Percentiles rank a stretch among this genome's conserved stretches.
phyloP scores from a whole-genome alignment of 2,888 invertebrate genomes.

The Erebia epiphron region DNA sequence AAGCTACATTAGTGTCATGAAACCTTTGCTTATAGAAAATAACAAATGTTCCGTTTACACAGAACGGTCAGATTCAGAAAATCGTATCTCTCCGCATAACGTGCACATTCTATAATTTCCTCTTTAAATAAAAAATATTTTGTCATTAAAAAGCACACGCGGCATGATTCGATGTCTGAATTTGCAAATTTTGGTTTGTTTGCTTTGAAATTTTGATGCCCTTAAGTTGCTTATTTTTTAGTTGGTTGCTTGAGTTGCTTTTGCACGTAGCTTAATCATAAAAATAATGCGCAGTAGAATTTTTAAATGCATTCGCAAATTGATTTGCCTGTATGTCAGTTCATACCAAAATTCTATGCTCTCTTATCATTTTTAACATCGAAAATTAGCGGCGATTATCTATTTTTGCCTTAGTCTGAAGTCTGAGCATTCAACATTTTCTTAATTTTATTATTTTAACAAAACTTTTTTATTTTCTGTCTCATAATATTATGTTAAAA shows the following conservation, averaged over 20 bases:
- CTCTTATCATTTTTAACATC: not conserved
- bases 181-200: not conserved
- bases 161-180: not conserved
- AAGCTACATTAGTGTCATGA: not conserved
- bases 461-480: too few species aligned
- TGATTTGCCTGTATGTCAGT: not conserved
- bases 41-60: not conserved
- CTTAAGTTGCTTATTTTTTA: conserved; percentile 5
- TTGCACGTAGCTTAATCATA: conserved; percentile 5
- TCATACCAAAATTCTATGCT: not conserved
- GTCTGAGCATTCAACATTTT: not conserved
- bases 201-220: not conserved
- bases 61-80: not conserved
- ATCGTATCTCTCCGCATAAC: not conserved
- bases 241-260: conserved; percentile 1
- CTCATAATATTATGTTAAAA: too few species aligned
- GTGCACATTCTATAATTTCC: not conserved
- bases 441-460: too few species aligned
- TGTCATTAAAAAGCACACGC: not conserved
- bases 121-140: not conserved
- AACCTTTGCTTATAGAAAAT: too few species aligned
- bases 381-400: not conserved
- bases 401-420: not conserved
- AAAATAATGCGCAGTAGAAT: conserved; percentile 1
- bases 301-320: not conserved